These are phyloP conservation scores for Scotopteryx bipunctaria DNA, from an alignment of 2,888 invertebrate species.

Conservation along the genomic window DNA sequence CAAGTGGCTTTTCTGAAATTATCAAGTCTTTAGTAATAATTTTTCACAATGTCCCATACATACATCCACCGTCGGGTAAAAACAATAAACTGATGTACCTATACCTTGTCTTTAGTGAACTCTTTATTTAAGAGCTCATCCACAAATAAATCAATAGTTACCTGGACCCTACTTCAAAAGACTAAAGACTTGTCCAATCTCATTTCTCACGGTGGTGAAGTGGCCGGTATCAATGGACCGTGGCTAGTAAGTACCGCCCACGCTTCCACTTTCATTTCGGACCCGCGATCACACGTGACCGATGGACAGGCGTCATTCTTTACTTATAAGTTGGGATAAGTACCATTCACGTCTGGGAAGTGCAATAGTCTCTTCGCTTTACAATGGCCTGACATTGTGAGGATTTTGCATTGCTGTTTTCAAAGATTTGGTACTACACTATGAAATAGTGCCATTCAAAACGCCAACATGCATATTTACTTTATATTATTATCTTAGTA, in stretches of 20 bases:
- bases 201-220: conserved; percentile 70
- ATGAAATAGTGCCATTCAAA: too few relatives aligned
- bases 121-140: too few relatives aligned
- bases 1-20: too few relatives aligned
- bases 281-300: conserved; percentile 69
- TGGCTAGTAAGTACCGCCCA: conserved; percentile 60
- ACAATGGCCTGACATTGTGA: too few relatives aligned
- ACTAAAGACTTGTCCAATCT: conserved; percentile 55
- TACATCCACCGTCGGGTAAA: too few relatives aligned
- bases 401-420: conserved; percentile 68
- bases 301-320: conserved; percentile 62
- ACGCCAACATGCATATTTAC: too few relatives aligned
- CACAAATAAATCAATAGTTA: too few relatives aligned
- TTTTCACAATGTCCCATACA: too few relatives aligned
- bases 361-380: conserved; percentile 62
- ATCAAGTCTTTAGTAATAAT: too few relatives aligned
- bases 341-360: conserved; percentile 46
- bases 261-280: conserved; percentile 77
- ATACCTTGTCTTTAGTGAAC: too few relatives aligned
- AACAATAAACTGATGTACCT: too few relatives aligned
- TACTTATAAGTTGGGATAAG: conserved; percentile 54
- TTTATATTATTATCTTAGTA: too few relatives aligned
- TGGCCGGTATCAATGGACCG: conserved; percentile 39
- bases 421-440: conserved; percentile 35
- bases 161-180: conserved; percentile 29